These are phyloP conservation scores for Drosophila subpulchrella DNA, from an alignment of 1,140 invertebrate genomes.

Conservation along the genomic window DNA sequence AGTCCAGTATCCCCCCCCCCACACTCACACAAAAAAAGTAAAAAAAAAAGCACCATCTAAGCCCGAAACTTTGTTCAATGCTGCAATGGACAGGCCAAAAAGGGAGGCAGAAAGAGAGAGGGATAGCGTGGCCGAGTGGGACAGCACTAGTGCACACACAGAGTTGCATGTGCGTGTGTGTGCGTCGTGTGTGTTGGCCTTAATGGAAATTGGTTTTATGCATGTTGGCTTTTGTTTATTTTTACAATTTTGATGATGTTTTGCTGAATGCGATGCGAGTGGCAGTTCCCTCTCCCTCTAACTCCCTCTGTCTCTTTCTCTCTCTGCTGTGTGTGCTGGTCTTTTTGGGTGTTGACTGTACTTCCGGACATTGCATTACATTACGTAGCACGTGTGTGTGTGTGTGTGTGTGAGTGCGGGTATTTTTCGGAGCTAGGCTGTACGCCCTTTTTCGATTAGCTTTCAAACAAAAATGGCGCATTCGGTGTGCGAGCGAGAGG, in stretches of 20 bases:
- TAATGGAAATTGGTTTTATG: conserved; percentile 83
- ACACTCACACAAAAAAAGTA: not conserved
- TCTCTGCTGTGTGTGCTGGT: conserved; percentile 27
- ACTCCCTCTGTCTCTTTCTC: conserved; percentile 9
- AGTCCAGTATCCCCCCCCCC: conserved; percentile 32
- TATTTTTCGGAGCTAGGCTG: conserved; percentile 40
- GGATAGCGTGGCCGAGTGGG: conserved; percentile 14
- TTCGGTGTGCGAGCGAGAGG: conserved; percentile 9
- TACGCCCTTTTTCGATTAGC: conserved; percentile 59
- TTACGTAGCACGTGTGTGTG: conserved; percentile 9
- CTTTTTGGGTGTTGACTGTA: conserved; percentile 56
- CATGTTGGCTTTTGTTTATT: conserved; percentile 83
- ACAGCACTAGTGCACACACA: conserved; percentile 36
- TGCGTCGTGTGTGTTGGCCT: conserved; percentile 58
- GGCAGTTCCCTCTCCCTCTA: conserved; percentile 56
- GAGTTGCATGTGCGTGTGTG: conserved; percentile 59
- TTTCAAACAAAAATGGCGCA: conserved; percentile 55
- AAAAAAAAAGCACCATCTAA: conserved; percentile 34
- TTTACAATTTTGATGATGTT: conserved; percentile 84
- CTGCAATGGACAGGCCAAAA: conserved; percentile 49
- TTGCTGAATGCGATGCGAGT: conserved; percentile 80
- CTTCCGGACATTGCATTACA: conserved; percentile 57
- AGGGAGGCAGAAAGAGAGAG: conserved; percentile 14
- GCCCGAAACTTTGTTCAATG: conserved; percentile 56
- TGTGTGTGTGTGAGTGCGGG: conserved; percentile 1